Evolutionary conservation across 2,888 invertebrate species (phyloP).

Genomic region (Thelaira solivaga): DNA sequence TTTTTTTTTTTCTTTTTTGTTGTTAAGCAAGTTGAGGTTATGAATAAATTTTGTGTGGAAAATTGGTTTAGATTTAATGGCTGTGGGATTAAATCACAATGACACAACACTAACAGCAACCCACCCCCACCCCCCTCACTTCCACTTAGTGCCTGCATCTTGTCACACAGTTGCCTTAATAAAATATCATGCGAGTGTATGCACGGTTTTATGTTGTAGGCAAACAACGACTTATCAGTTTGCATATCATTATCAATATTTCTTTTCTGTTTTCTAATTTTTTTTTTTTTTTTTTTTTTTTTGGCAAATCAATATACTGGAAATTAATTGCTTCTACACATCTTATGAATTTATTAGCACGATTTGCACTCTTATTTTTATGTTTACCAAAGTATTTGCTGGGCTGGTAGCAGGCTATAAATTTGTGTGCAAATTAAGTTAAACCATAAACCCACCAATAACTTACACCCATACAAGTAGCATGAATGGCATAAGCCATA

Average conservation of each 20-base stretch:
- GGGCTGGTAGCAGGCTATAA: slow-evolving; percentile 47
- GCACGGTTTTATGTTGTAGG: not conserved
- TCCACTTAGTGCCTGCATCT: not conserved
- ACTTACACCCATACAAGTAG: slow-evolving; percentile 32
- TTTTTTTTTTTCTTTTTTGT: slow-evolving; percentile 8
- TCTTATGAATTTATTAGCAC: slow-evolving; percentile 70
- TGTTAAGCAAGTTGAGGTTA: slow-evolving; percentile 47
- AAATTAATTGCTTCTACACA: slow-evolving; percentile 65
- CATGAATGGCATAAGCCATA: slow-evolving; percentile 28
- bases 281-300: slow-evolving; percentile 2
- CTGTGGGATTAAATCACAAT: slow-evolving; percentile 44
- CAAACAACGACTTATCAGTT: slow-evolving; percentile 47
- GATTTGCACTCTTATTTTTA: slow-evolving; percentile 15
- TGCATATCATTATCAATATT: slow-evolving; percentile 59
- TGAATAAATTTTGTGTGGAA: slow-evolving; percentile 55
- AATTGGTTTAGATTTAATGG: slow-evolving; percentile 57
- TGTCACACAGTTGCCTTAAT: not conserved
- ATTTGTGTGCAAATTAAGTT: slow-evolving; percentile 53
- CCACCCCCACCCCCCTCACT: not conserved
- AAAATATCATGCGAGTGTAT: no score
- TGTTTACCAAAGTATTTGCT: slow-evolving; percentile 1
- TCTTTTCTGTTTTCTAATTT: not conserved
- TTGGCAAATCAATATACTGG: slow-evolving; percentile 45
- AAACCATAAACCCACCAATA: slow-evolving; percentile 45
- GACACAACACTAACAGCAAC: not conserved